These are phyloP conservation scores for Caradrina clavipalpis DNA, from an alignment of 2,888 invertebrate genomes.

Conservation along the genomic window DNA sequence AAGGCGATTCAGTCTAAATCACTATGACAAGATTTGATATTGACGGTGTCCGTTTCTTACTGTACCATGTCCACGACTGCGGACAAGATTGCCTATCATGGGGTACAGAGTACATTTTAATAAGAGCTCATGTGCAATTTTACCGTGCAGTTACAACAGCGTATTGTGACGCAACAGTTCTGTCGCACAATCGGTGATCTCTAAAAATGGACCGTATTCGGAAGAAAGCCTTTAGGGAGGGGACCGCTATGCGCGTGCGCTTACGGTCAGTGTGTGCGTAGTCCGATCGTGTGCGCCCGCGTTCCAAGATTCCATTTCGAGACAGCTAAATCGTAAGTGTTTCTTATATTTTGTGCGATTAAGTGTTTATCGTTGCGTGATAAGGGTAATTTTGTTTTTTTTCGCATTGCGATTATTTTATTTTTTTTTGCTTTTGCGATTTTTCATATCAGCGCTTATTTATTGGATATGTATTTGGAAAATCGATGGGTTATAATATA, in stretches of 20 bases:
- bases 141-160: constrained; percentile 47
- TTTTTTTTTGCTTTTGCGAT: constrained; percentile 51
- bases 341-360: constrained; percentile 57
- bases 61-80: not conserved
- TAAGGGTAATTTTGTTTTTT: constrained; percentile 38
- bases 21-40: too few relatives aligned
- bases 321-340: constrained; percentile 70
- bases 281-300: constrained; percentile 70
- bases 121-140: constrained; percentile 25
- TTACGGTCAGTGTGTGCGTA: constrained; percentile 70
- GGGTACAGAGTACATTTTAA: constrained; percentile 3
- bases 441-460: not conserved
- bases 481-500: not conserved
- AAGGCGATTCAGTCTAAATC: too few relatives aligned
- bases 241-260: constrained; percentile 59
- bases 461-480: not conserved
- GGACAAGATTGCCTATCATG: constrained; percentile 9
- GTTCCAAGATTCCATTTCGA: constrained; percentile 64
- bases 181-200: constrained; percentile 66
- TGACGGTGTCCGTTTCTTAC: too few relatives aligned
- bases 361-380: constrained; percentile 52
- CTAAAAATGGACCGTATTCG: constrained; percentile 67
- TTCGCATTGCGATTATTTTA: constrained; percentile 56
- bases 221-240: constrained; percentile 72
- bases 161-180: constrained; percentile 58